Evolutionary conservation across 2,797 vertebrate species (phyloP), one percentile per base, ranked within the genome.

Genomic region (Percopsis omiscomaycus): DNA sequence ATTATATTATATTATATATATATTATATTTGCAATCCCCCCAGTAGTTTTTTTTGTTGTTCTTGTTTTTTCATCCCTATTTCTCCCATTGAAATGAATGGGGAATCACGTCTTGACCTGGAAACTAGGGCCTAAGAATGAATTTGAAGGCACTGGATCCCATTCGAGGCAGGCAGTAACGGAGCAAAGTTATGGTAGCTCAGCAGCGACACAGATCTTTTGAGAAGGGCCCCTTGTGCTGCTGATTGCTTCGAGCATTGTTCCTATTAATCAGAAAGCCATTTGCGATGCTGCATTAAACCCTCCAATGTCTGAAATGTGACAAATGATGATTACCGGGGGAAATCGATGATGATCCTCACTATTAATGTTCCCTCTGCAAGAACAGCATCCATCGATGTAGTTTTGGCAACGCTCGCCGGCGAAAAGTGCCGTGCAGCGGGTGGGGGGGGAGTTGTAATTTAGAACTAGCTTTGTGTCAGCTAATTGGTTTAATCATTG

Each of bases 211-310:
- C 75, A 68, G 64, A 77, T 83, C 78, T 77, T 71, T 22, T 45
- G 68, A 69, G 71, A 79, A 63, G 28, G 61, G 79, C 68, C 52
- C 73, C 73, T 13, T 74, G 68, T 75, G 65, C 73, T 64, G 54
- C 60, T 74, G 73, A 79, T 74, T 81, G 59, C 73, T 79, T 15
- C 28, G 71, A 79, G 75, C 74, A 64, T 87, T 86, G 81, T 86
- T 86, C 72, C 76, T 78, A 87, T 89, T 90, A 76, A 89, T 91
- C 88, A 90, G 81, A 86, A 91, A 89, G 69, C 82, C 85, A 86
- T 92, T 90, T 83, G 82, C 85, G 75, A 84, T 73, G 75, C 79
- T 10, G 82, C 84, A 85, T 89, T 89, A 91, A 91, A 89, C 80
- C 78, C 79, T 68, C 13, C 56, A 59, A 84, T 76, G 68, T 90